Evolutionary conservation across 1,140 invertebrate species (phyloP), one percentile per base, ranked within the genome.

Genomic region (Caenorhabditis tropicalis): DNA sequence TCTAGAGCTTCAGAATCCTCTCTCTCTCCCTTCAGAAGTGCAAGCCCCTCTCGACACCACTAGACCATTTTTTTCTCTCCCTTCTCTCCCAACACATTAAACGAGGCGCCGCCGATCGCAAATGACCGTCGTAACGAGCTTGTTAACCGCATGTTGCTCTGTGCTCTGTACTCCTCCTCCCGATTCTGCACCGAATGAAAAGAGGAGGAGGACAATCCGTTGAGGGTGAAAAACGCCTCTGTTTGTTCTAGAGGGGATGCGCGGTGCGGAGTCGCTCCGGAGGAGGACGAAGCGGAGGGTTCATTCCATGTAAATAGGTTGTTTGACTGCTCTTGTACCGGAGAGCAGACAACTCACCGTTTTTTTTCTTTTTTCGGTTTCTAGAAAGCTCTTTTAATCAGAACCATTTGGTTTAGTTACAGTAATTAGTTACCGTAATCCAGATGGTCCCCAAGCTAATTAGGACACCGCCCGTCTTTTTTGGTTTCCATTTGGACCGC

Each of bases 141-240:
- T 74, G 65, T 74, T 74, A 74, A 74, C 65, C 65, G 65, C 65
- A 74, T 74, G 65, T 74, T 74, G 21, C 36, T 74, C 58, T 56
- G 51, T 12, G 3, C 24, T 9, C 65, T 46, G 36, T 36, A 33
- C 15, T 0, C 36, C 1, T 65, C 3, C 36, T 74, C 65, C 24
- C 6, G n/a, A 43, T 43, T 43, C 39, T 43, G 39, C n/a, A n/a
- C n/a, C n/a, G 53, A 24, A 15, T 58, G 53, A 27, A 58, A 58
- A 58, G 27, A 43, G 5, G 39, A 43, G 39, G 12, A 43, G n/a
- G n/a, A n/a, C n/a, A n/a, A n/a, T n/a, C n/a, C 43, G 43, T 12
- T 16, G 43, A 16, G 43, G 43, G 58, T 65, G 58, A 65, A 65
- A 65, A 65, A 65, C 53, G 58, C 12, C 29, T 27, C 31, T 65